Evolutionary conservation across 1,140 invertebrate species (phyloP), one percentile per base, ranked within the genome.

Genomic region (Drosophila lacteicornis): DNA sequence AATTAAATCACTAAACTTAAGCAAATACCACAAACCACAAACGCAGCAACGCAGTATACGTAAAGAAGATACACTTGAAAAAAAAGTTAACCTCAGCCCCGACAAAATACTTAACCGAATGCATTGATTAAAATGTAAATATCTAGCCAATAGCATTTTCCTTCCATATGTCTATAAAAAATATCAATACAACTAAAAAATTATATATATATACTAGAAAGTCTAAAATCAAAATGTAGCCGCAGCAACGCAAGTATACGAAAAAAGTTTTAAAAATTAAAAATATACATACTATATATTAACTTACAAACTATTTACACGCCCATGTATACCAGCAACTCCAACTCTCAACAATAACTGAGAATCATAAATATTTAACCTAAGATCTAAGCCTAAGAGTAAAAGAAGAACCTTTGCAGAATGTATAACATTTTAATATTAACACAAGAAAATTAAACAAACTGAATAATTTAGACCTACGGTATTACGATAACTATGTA

Each of bases 41-140:
- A 81, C 19, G 82, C 63, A 90, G 85, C 70, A 90, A 90, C 82
- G 79, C 85, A 85, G 87, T 90, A 91, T 91, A 90, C 86, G 86
- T 91, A 90, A 90, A 62, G 58, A 61, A 40, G 22, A 13, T 55
- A 79, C 68, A 75, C 57, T 66, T 53, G 50, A 60, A 55, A 11
- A 25, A 38, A 69, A 77, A 58, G 51, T 59, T 56, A 75, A 91
- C 43, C 58, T 76, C 76, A 82, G 5, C 13, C 53, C 36, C 53
- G 53, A 25, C 53, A 19, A 25, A 55, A 40, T 56, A 56, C n/a
- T 46, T 78, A 63, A 63, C 27, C 38, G 22, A 61, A 60, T 12
- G 55, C 63, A 67, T 61, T 61, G 22, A 55, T 49, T 67, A 25
- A 59, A 36, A 38, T 88, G 84, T 88, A 88, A 60, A 88, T 88